These are phyloP conservation scores for Stenchaetothrips biformis DNA, from an alignment of 2,888 invertebrate species.

Conservation along the genomic window DNA sequence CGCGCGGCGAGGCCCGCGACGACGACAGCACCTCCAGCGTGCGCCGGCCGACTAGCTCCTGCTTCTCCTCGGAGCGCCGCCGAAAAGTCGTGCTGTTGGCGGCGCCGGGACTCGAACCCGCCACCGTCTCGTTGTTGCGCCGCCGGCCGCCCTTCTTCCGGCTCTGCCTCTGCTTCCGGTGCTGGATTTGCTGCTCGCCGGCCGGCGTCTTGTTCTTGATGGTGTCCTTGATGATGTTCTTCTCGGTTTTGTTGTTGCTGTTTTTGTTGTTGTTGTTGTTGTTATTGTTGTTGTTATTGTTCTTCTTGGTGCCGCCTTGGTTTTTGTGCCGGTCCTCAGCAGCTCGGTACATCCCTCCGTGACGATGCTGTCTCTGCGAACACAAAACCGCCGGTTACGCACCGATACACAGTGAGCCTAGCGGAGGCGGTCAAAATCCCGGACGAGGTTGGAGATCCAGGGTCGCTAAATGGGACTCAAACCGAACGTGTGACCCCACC, in stretches of 20 bases:
- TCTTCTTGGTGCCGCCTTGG: conserved; percentile 1
- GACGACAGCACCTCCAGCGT: neutral
- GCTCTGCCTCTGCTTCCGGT: conserved; percentile 31
- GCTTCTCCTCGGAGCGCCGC: conserved; percentile 16
- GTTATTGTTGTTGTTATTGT: no score
- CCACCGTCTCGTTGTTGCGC: neutral
- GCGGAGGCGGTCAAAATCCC: no score
- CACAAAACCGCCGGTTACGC: no score
- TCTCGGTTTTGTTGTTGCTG: no score
- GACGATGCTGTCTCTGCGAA: neutral
- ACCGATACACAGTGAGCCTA: no score
- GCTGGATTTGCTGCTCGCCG: conserved; percentile 7
- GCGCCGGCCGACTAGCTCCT: conserved; percentile 6
- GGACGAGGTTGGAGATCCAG: no score
- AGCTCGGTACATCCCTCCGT: neutral
- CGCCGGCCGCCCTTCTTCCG: neutral
- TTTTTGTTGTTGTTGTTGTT: no score
- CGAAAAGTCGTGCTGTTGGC: neutral
- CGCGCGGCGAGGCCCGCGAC: neutral
- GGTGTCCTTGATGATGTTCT: no score
- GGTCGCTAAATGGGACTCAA: no score
- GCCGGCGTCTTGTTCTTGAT: conserved; percentile 48
- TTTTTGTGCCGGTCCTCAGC: neutral
- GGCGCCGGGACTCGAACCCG: conserved; percentile 33
- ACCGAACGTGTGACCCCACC: no score